Conservation (phyloP, 2,113 vertebrate genomes). For the Clarias macrocephalus region DNA sequence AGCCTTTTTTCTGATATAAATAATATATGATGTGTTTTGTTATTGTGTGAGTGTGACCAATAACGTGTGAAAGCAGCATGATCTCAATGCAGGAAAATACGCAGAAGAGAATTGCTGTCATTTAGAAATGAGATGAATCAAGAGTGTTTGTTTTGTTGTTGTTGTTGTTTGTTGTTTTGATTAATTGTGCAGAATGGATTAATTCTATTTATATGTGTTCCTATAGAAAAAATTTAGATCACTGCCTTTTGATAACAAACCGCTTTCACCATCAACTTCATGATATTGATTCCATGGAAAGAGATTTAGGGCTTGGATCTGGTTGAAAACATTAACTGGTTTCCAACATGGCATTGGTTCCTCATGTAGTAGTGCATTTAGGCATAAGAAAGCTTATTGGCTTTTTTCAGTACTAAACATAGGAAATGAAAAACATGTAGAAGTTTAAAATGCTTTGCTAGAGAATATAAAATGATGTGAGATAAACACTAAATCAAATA, state of each 20-base stretch:
- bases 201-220: too few relatives aligned
- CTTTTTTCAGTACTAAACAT: background rate
- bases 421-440: background rate
- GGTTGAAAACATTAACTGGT: background rate
- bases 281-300: background rate
- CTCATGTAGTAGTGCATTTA: background rate
- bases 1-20: too few relatives aligned
- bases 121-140: too few relatives aligned
- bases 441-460: conserved; percentile 6
- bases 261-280: background rate
- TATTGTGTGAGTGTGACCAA: too few relatives aligned
- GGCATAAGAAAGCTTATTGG: background rate
- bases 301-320: background rate
- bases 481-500: background rate
- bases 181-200: too few relatives aligned
- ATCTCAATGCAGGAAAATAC: too few relatives aligned
- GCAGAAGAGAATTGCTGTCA: too few relatives aligned
- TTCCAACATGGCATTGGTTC: background rate
- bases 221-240: background rate
- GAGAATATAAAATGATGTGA: background rate
- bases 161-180: too few relatives aligned
- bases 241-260: background rate
- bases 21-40: too few relatives aligned
- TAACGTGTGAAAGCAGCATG: too few relatives aligned
- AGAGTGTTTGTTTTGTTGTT: too few relatives aligned